Evolutionary conservation across 2,888 invertebrate genomes (phyloP).

Genomic region (Sinelater perroti): DNA sequence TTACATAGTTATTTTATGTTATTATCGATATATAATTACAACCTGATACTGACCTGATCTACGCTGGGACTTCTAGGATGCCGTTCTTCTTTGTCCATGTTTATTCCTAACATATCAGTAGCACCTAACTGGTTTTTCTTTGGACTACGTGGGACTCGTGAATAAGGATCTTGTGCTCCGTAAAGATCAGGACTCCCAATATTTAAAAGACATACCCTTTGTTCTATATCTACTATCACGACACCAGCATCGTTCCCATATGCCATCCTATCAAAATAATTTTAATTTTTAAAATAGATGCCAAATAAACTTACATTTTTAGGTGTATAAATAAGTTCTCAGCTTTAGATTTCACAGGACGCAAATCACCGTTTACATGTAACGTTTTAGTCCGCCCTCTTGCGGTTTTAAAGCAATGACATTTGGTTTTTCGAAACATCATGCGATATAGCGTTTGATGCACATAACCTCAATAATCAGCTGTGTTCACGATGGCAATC

Average conservation of each 20-base stretch:
- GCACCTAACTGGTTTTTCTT: slow-evolving; percentile 65
- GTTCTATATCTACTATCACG: slow-evolving; percentile 93
- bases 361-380: no score
- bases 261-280: slow-evolving; percentile 81
- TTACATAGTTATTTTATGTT: no score
- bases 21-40: not conserved
- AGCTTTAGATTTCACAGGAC: no score
- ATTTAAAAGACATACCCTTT: slow-evolving; percentile 88
- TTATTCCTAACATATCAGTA: slow-evolving; percentile 58
- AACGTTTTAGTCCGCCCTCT: no score
- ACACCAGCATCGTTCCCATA: slow-evolving; percentile 97
- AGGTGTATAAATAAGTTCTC: no score
- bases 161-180: slow-evolving; percentile 87
- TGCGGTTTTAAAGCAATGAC: no score
- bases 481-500: no score
- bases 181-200: slow-evolving; percentile 92
- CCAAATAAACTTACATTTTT: no score
- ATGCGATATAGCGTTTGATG: no score
- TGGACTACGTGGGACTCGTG: slow-evolving; percentile 80
- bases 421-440: no score
- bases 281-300: no score
- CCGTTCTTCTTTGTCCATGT: slow-evolving; percentile 54
- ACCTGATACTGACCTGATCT: slow-evolving; percentile 78
- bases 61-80: slow-evolving; percentile 85
- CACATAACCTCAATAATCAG: no score